Evolutionary conservation across 2,888 invertebrate genomes (phyloP).

Genomic region (Pachycephus smyrnensis): DNA sequence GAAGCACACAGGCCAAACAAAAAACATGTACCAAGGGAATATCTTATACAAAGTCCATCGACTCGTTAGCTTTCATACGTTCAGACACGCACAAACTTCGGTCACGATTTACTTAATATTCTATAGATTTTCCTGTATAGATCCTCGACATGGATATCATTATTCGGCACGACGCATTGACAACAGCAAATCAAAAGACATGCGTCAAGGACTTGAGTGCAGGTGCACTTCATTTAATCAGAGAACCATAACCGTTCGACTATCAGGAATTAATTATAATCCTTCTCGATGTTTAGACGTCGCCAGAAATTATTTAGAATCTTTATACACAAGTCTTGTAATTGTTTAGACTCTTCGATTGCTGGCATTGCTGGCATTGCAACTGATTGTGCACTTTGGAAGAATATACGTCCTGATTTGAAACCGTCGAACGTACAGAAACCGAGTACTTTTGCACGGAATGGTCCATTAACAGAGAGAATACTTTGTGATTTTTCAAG

Average conservation of each 20-base stretch:
- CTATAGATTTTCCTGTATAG: background rate
- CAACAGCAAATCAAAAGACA: background rate
- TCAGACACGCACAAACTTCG: background rate
- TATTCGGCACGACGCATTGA: background rate
- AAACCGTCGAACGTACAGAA: background rate
- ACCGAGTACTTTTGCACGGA: background rate
- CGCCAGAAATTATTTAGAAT: background rate
- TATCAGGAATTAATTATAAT: background rate
- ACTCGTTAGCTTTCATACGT: background rate
- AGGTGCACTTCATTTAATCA: background rate
- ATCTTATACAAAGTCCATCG: background rate
- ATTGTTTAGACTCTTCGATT: background rate
- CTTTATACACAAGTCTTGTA: background rate
- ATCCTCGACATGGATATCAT: background rate
- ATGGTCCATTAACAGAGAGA: background rate
- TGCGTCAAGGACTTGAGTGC: background rate
- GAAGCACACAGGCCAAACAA: conserved; percentile 17
- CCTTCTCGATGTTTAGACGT: background rate
- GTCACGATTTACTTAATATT: background rate
- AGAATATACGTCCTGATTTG: background rate
- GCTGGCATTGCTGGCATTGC: background rate
- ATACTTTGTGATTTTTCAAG: conserved; percentile 26
- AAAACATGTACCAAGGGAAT: conserved; percentile 7
- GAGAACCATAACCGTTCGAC: background rate
- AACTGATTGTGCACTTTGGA: background rate